These are phyloP conservation scores for Gracilinanus agilis DNA, from an alignment of 2,113 vertebrate genomes.

Conservation along the genomic window DNA sequence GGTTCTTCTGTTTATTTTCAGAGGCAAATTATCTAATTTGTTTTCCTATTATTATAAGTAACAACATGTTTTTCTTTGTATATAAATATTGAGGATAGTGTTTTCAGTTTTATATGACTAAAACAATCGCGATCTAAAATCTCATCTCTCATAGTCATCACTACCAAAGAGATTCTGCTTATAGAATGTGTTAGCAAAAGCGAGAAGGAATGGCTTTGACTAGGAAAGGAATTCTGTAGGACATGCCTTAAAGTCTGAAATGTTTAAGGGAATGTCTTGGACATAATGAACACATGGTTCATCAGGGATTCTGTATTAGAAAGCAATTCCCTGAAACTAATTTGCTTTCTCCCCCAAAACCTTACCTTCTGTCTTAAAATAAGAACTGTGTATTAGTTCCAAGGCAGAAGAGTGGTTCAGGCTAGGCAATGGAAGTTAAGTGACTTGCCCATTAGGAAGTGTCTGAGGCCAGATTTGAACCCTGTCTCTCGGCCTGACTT, in stretches of 20 bases:
- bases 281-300: background rate
- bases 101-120: background rate
- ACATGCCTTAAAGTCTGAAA: background rate
- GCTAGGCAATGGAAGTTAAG: too few relatives aligned
- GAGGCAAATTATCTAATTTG: background rate
- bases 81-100: background rate
- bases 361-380: too few relatives aligned
- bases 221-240: background rate
- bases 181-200: background rate
- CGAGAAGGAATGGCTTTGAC: background rate
- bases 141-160: background rate
- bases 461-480: too few relatives aligned
- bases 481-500: too few relatives aligned
- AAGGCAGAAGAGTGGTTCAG: too few relatives aligned
- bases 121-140: background rate
- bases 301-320: background rate
- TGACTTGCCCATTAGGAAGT: too few relatives aligned
- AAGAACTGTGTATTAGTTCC: too few relatives aligned
- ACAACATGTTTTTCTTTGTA: background rate
- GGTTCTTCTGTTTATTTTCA: background rate
- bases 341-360: too few relatives aligned
- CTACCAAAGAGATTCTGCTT: background rate
- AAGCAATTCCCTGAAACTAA: background rate
- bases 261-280: background rate
- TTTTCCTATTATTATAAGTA: background rate